Percentiles rank a stretch among this genome's conserved stretches.
Evolutionary conservation across 2,797 vertebrate species (phyloP).

Genomic region (Etheostoma perlongum): DNA sequence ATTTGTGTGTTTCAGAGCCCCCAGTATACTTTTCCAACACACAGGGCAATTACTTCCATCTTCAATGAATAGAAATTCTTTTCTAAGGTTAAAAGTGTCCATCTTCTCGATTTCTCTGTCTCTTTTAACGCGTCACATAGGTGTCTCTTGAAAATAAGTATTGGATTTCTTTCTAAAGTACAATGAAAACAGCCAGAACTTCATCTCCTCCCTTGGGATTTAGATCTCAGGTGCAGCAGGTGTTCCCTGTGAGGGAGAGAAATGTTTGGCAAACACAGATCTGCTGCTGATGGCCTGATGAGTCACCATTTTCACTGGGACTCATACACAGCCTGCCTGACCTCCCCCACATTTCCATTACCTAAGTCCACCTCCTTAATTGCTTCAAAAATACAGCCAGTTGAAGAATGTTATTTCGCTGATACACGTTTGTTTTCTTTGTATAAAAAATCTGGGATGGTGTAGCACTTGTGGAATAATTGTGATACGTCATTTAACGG

Average conservation of each 20-base stretch:
- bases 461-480: conserved; percentile 30
- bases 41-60: conserved; percentile 74
- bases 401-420: conserved; percentile 63
- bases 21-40: conserved; percentile 71
- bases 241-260: conserved; percentile 37
- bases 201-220: conserved; percentile 30
- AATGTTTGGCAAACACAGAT: conserved; percentile 39
- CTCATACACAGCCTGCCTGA: conserved; percentile 58
- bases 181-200: conserved; percentile 31
- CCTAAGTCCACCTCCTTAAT: conserved; percentile 74
- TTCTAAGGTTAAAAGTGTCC: conserved; percentile 63
- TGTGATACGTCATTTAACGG: conserved; percentile 28
- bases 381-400: conserved; percentile 60
- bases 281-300: conserved; percentile 52
- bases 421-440: conserved; percentile 44
- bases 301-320: conserved; percentile 70
- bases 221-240: conserved; percentile 32
- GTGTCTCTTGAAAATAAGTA: conserved; percentile 19
- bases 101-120: conserved; percentile 47
- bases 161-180: conserved; percentile 10
- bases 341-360: conserved; percentile 50
- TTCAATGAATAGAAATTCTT: conserved; percentile 59
- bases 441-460: conserved; percentile 24
- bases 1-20: conserved; percentile 74
- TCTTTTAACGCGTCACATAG: conserved; percentile 21